Evolutionary conservation across 2,113 vertebrate genomes (phyloP).

Genomic region (Myocastor coypus): DNA sequence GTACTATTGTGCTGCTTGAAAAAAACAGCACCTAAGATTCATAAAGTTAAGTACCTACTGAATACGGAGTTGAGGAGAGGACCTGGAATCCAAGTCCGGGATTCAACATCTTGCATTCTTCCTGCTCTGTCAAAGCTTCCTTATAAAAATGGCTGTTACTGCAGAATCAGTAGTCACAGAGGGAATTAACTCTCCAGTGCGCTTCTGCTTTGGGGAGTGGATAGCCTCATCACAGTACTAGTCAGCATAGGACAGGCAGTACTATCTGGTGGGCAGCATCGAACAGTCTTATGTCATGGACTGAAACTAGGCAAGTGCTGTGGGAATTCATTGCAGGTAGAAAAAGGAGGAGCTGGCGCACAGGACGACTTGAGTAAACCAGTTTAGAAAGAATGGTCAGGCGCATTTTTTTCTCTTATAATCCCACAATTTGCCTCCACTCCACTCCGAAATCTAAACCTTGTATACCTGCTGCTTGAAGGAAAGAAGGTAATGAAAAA

Average conservation of each 20-base stretch:
- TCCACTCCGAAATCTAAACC: slow-evolving; percentile 8
- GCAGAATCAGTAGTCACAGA: background rate
- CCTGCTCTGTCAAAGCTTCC: background rate
- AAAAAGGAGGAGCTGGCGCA: background rate
- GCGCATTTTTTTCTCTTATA: background rate
- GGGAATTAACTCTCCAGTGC: background rate
- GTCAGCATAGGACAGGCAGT: background rate
- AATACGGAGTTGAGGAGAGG: background rate
- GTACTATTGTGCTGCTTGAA: background rate
- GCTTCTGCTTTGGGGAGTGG: background rate
- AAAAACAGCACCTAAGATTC: background rate
- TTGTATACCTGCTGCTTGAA: background rate
- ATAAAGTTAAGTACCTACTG: background rate
- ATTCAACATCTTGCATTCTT: background rate
- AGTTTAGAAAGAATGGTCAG: background rate
- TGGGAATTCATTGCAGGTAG: background rate
- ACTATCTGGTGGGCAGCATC: background rate
- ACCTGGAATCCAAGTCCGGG: background rate
- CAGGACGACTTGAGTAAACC: no score
- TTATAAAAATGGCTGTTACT: background rate
- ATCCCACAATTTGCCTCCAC: background rate
- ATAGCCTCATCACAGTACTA: background rate
- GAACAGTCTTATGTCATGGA: background rate
- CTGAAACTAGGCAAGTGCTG: background rate
- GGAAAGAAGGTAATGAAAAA: background rate